Evolutionary conservation across 2,113 vertebrate species (phyloP).

Genomic region (Bubo scandiacus): DNA sequence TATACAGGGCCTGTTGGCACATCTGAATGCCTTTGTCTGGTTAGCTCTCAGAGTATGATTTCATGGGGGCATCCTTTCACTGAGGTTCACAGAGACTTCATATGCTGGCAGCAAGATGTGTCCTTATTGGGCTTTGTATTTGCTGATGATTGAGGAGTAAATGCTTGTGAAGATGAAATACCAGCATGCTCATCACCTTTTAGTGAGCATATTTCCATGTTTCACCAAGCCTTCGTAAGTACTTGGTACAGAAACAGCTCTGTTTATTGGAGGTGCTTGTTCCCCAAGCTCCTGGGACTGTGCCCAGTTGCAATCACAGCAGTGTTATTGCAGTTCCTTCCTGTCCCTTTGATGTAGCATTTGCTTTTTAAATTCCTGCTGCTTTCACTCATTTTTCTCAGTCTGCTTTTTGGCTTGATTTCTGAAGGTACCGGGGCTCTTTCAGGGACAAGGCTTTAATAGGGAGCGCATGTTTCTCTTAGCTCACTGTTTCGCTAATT

Average conservation of each 20-base stretch:
- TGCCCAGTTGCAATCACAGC: slow-evolving; percentile 72
- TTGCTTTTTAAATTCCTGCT: slow-evolving; percentile 65
- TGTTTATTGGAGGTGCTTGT: slow-evolving; percentile 52
- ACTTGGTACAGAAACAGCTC: slow-evolving; percentile 64
- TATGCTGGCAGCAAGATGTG: neutral
- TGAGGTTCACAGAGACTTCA: neutral
- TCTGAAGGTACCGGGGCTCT: slow-evolving; percentile 46
- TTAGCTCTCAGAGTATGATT: neutral
- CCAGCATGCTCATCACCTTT: neutral
- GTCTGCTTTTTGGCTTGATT: slow-evolving; percentile 43
- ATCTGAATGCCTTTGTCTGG: neutral
- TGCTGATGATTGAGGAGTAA: neutral
- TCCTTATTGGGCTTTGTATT: neutral
- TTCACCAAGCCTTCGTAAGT: neutral
- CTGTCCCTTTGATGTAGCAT: slow-evolving; percentile 66
- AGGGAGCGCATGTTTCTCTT: neutral
- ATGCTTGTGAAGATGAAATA: neutral
- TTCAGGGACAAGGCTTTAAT: slow-evolving; percentile 8
- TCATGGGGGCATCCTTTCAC: neutral
- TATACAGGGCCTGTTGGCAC: neutral
- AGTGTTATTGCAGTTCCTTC: slow-evolving; percentile 67
- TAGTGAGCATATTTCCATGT: slow-evolving; percentile 6
- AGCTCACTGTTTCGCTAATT: slow-evolving; percentile 2
- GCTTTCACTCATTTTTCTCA: slow-evolving; percentile 52
- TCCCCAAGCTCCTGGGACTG: slow-evolving; percentile 58